Evolutionary conservation across 2,888 invertebrate genomes (phyloP), one percentile per base, ranked within the genome.

Genomic region (Apodemia hepburni): DNA sequence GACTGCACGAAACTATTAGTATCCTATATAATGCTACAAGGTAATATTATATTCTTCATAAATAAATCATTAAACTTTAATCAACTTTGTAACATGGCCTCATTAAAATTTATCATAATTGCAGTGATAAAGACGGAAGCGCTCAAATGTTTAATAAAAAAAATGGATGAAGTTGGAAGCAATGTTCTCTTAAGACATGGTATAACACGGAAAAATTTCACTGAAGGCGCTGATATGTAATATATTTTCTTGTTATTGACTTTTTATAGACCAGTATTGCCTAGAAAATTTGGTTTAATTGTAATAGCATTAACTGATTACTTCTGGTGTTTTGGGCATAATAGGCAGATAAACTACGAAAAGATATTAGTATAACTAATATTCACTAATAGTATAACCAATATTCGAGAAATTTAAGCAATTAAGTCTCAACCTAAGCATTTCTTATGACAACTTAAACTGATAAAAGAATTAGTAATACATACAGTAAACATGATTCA

Each of bases 151-250:
- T 62, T 90, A 57, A 73, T 83, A 60, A 69, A 75, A 6, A 69
- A 76, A 54, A 79, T 90, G 80, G 77, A 79, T 17, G 66, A 72
- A 15, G 76, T 71, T 0, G 78, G 76, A 5, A 75, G 79, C 2
- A 73, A 68, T n/a, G 73, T 85, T 12, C 69, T 90, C 12, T 69
- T 90, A 49, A 76, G 88, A 49, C 89, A 89, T 68, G 89, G 90
- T 5, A 69, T 68, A n/a, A 70, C 87, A 17, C 77, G 80, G 4
- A 89, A 85, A 69, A 72, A 80, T 3, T 83, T 75, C 65, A 67
- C 62, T 6, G 84, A 88, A 12, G 89, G 82, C 5, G 85, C 81
- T 11, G 74, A 79, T 29, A 65, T 81, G 88, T 86, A 64, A 63
- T 63, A 54, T 0, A 47, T 6, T 35, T 5, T 47, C 8, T 38